Evolutionary conservation across 1,140 invertebrate genomes (phyloP).

Genomic region (Drosophila arawakana): DNA sequence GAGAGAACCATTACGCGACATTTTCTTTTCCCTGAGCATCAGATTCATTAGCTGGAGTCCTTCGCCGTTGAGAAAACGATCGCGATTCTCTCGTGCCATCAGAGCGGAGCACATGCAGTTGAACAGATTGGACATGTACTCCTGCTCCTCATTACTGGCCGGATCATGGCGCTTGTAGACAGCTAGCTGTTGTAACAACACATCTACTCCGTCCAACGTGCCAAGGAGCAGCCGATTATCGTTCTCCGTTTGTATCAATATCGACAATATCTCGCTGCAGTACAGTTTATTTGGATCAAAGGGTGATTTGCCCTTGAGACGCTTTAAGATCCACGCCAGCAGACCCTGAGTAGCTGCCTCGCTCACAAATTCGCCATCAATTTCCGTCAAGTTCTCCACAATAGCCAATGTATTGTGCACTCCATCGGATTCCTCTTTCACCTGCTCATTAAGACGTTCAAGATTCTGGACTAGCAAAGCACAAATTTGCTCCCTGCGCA

Average conservation of each 20-base stretch:
- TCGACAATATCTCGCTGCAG: constrained; percentile 97
- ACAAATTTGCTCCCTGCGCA: constrained; percentile 95
- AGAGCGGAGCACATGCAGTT: constrained; percentile 97
- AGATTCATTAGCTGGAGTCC: constrained; percentile 97
- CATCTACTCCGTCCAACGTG: constrained; percentile 97
- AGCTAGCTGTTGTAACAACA: constrained; percentile 96
- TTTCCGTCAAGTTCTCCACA: constrained; percentile 97
- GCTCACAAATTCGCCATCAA: constrained; percentile 92
- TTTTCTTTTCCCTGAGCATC: constrained; percentile 99
- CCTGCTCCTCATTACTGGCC: constrained; percentile 94
- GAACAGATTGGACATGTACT: constrained; percentile 99
- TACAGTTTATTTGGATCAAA: constrained; percentile 99
- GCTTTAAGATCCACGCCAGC: constrained; percentile 95
- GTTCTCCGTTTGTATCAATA: constrained; percentile 95
- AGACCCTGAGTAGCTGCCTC: constrained; percentile 96
- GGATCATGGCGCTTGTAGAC: constrained; percentile 99
- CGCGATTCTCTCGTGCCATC: constrained; percentile 94
- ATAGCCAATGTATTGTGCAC: constrained; percentile 97
- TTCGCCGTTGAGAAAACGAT: constrained; percentile 96
- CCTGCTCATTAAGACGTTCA: constrained; percentile 95
- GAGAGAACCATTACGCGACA: constrained; percentile 97
- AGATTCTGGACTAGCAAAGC: constrained; percentile 97
- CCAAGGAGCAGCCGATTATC: constrained; percentile 94
- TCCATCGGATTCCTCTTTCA: constrained; percentile 98
- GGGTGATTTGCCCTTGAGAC: constrained; percentile 92